Conservation (phyloP, 2,888 invertebrate species). For the Eristalis arbustorum region DNA sequence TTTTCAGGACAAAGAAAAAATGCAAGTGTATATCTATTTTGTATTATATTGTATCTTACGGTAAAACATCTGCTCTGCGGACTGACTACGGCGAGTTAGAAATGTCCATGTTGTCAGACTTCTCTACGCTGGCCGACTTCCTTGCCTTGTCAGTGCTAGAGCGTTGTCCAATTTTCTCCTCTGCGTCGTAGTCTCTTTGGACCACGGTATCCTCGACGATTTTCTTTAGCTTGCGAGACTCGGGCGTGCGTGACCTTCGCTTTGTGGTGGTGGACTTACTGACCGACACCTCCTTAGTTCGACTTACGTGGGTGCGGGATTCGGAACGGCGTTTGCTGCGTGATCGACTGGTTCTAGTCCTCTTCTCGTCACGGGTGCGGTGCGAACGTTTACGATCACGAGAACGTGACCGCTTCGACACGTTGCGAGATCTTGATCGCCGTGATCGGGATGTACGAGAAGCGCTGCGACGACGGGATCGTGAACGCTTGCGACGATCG, state of each 20-base stretch:
- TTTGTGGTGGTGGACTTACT: conserved; percentile 76
- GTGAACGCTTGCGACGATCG: conserved; percentile 73
- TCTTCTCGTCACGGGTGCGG: conserved; percentile 74
- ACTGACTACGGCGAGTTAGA: conserved; percentile 85
- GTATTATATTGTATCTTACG: conserved; percentile 48
- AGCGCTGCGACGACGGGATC: conserved; percentile 76
- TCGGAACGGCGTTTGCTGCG: conserved; percentile 81
- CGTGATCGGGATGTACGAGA: conserved; percentile 74
- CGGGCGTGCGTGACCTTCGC: conserved; percentile 78
- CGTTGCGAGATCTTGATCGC: conserved; percentile 71
- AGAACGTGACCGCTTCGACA: conserved; percentile 80
- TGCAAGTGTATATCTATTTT: conserved; percentile 12
- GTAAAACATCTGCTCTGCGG: neutral
- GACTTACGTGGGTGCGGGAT: conserved; percentile 83
- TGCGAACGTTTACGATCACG: conserved; percentile 75
- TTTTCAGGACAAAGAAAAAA: conserved; percentile 11
- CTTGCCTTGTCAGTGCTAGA: conserved; percentile 81
- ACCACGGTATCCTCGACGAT: conserved; percentile 76
- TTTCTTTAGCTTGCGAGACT: conserved; percentile 77
- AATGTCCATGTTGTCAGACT: conserved; percentile 89
- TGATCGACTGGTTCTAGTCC: conserved; percentile 71
- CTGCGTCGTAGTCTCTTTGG: conserved; percentile 77
- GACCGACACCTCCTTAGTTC: conserved; percentile 76
- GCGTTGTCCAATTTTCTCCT: conserved; percentile 76
- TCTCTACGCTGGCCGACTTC: conserved; percentile 81